Evolutionary conservation across 2,797 vertebrate species (phyloP).

Genomic region (Silurus lanzhouensis): DNA sequence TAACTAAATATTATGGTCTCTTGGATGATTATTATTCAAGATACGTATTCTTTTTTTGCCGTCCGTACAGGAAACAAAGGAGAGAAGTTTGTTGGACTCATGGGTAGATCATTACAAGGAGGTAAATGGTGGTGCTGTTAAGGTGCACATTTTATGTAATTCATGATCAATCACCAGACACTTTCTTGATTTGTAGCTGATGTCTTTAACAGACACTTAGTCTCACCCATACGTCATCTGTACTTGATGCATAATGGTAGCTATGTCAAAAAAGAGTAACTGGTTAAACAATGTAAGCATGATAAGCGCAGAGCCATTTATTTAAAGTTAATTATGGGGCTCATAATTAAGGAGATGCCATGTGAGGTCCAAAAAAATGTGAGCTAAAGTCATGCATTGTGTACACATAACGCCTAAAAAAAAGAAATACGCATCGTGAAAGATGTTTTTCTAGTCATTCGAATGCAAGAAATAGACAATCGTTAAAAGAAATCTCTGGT

Average conservation of each 20-base stretch:
- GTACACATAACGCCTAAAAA: not conserved
- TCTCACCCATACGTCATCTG: not conserved
- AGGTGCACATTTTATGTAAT: no score
- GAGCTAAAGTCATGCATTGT: no score
- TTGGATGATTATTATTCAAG: not conserved
- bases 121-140: constrained; percentile 58
- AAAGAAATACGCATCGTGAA: not conserved
- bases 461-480: not conserved
- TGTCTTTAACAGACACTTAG: not conserved
- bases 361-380: no score
- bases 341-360: not conserved
- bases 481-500: no score
- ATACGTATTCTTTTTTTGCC: not conserved
- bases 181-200: no score
- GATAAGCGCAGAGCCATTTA: not conserved
- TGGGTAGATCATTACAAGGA: constrained; percentile 69
- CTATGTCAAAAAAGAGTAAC: not conserved
- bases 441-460: not conserved
- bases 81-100: constrained; percentile 70
- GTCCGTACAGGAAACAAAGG: constrained; percentile 55
- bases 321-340: not conserved
- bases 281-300: not conserved
- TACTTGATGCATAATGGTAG: no score
- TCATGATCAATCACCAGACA: not conserved
- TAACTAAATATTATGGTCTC: not conserved